These are phyloP conservation scores for Vanessa tameamea DNA, from an alignment of 1,140 invertebrate species.

Conservation along the genomic window DNA sequence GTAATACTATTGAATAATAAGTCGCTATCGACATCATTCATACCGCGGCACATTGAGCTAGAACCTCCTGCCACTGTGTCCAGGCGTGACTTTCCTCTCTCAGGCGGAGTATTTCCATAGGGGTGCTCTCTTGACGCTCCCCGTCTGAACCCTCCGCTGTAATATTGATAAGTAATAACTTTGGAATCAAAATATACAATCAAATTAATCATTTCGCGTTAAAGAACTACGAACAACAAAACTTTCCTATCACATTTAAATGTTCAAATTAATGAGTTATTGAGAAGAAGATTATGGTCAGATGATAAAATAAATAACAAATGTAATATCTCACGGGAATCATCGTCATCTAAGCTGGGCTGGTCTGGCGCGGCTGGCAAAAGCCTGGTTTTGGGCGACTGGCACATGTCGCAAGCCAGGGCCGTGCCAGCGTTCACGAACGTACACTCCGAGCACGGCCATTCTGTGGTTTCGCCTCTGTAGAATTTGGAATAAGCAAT, in stretches of 20 bases:
- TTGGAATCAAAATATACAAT: too few relatives aligned
- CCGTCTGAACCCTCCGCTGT: constrained; percentile 70
- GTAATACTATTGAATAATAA: too few relatives aligned
- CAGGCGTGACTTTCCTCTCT: constrained; percentile 91
- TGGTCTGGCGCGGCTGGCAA: constrained; percentile 75
- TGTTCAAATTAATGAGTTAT: too few relatives aligned
- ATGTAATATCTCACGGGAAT: constrained; percentile 50
- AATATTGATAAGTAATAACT: neutral
- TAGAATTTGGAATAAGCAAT: neutral
- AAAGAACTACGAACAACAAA: too few relatives aligned
- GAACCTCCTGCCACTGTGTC: constrained; percentile 91
- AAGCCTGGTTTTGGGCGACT: constrained; percentile 83
- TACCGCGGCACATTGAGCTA: constrained; percentile 90
- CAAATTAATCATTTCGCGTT: too few relatives aligned
- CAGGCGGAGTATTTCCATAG: constrained; percentile 91
- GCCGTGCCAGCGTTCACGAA: constrained; percentile 88
- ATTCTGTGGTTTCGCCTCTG: constrained; percentile 71
- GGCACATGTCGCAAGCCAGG: constrained; percentile 91
- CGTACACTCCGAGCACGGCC: constrained; percentile 91
- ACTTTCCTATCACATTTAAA: too few relatives aligned
- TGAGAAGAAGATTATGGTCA: too few relatives aligned
- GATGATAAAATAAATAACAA: neutral
- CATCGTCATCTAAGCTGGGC: constrained; percentile 62
- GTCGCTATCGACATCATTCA: constrained; percentile 38
- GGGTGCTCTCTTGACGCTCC: constrained; percentile 86